Evolutionary conservation across 2,113 vertebrate genomes (phyloP).

Genomic region (Oncorhynchus clarkii): DNA sequence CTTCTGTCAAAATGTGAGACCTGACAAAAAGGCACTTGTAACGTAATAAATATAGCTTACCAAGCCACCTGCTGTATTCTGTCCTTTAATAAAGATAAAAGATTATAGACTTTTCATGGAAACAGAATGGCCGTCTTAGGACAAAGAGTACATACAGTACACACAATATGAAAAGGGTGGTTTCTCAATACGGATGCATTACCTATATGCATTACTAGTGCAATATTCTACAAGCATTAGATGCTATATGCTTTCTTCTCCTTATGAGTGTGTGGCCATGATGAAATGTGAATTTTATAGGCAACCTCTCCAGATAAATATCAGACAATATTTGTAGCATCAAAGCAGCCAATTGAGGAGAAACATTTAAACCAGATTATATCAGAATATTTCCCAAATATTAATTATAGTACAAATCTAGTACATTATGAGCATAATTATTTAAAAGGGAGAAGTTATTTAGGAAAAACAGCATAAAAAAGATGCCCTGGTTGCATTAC

Average conservation of each 20-base stretch:
- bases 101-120: conserved; percentile 8
- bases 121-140: conserved; percentile 1
- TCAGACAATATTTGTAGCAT: background rate
- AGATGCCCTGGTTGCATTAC: conserved; percentile 57
- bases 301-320: background rate
- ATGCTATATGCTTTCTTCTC: conserved; percentile 1
- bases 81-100: conserved; percentile 11
- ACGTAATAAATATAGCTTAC: conserved; percentile 4
- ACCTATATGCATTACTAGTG: background rate
- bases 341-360: background rate
- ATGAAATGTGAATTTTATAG: conserved; percentile 4
- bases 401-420: background rate
- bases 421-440: background rate
- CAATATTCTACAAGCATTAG: conserved; percentile 18
- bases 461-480: conserved; percentile 12
- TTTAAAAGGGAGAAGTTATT: background rate
- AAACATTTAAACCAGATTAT: background rate
- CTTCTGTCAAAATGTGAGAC: background rate
- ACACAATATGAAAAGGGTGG: background rate
- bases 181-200: background rate
- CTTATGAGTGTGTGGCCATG: conserved; percentile 4
- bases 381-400: background rate
- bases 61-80: background rate
- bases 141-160: conserved; percentile 2
- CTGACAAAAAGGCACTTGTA: background rate